Conservation (phyloP, 1,140 invertebrate species). For the Apis laboriosa region DNA sequence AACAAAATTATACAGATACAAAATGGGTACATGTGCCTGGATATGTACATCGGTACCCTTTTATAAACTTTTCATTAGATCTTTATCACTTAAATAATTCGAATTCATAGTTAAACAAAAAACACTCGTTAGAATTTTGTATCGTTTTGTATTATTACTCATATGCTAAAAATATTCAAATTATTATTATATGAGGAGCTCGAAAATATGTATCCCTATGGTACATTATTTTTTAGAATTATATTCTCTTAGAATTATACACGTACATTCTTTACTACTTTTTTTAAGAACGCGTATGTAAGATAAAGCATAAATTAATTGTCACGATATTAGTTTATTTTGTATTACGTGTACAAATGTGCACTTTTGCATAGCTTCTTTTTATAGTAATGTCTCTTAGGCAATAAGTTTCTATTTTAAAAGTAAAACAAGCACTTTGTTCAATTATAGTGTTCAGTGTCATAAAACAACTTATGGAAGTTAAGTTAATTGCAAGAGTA, state of each 20-base stretch:
- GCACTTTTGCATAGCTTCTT: constrained; percentile 44
- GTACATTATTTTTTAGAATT: constrained; percentile 49
- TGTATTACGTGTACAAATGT: constrained; percentile 39
- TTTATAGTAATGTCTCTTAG: constrained; percentile 37
- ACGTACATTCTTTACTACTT: constrained; percentile 44
- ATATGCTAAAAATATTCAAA: constrained; percentile 65
- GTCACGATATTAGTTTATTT: constrained; percentile 47
- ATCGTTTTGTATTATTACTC: constrained; percentile 72
- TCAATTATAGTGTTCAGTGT: constrained; percentile 50
- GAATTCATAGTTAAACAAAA: constrained; percentile 52
- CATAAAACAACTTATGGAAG: constrained; percentile 45
- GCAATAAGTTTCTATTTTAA: constrained; percentile 37
- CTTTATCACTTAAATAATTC: constrained; percentile 57
- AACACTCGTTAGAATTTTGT: constrained; percentile 65
- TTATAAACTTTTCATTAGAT: constrained; percentile 62
- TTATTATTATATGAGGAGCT: constrained; percentile 57
- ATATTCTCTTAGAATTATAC: constrained; percentile 35
- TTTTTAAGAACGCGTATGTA: constrained; percentile 45
- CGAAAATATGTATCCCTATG: constrained; percentile 65
- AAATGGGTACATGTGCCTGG: constrained; percentile 55
- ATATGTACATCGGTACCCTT: constrained; percentile 60
- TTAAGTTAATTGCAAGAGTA: constrained; percentile 51
- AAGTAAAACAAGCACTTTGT: constrained; percentile 42
- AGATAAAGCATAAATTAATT: constrained; percentile 46
- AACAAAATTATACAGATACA: constrained; percentile 67